phyloP scores from a whole-genome alignment of 37 sponge, comb jelly and placozoan species.

The Halichondria panicea region DNA sequence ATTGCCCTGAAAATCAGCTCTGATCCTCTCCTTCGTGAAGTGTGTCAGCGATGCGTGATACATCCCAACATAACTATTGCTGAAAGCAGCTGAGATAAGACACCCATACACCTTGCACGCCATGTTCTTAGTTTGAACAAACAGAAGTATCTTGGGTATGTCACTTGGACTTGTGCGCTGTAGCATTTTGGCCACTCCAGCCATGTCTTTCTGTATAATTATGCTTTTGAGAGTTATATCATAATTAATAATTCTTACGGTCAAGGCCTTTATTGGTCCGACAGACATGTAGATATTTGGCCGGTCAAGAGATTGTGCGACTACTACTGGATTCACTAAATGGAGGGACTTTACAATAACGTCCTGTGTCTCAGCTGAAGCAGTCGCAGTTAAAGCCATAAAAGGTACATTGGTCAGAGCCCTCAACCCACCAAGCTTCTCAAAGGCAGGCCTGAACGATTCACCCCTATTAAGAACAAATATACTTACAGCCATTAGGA shows the following conservation, averaged over 20 bases:
- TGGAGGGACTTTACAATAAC: background rate
- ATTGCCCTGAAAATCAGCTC: background rate
- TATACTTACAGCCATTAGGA: background rate
- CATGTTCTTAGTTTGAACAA: background rate
- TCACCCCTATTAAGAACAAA: background rate
- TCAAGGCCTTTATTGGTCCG: background rate
- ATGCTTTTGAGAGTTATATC: background rate
- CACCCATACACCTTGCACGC: background rate
- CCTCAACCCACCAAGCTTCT: conserved; percentile 5
- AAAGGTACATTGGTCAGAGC: conserved; percentile 8
- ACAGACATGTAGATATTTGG: conserved; percentile 15
- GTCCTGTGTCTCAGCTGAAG: background rate
- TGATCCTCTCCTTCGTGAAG: background rate
- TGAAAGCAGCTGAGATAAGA: background rate
- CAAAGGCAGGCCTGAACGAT: background rate
- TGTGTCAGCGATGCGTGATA: conserved; percentile 6
- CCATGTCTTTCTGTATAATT: conserved; percentile 6
- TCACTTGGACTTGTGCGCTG: no score
- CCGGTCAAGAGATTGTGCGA: background rate
- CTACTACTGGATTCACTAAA: conserved; percentile 4
- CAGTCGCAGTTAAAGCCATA: conserved; percentile 11
- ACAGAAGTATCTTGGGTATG: conserved; percentile 5
- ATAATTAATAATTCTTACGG: background rate
- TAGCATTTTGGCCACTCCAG: background rate
- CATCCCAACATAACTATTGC: background rate